phyloP scores from a whole-genome alignment of 1,140 invertebrate genomes.

The Homalodisca vitripennis region DNA sequence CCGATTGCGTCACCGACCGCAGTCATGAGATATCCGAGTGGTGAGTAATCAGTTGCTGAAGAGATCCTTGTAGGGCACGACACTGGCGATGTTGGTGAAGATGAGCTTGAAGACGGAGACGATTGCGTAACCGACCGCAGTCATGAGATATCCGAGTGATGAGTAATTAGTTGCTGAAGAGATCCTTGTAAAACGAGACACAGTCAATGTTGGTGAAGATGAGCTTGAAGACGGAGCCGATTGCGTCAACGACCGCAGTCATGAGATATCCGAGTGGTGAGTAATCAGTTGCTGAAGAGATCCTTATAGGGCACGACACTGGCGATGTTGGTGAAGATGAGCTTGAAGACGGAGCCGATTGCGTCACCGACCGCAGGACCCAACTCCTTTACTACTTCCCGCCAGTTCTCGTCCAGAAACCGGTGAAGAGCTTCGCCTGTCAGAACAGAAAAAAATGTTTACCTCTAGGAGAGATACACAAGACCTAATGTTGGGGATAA shows the following conservation, averaged over 20 bases:
- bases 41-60: too few relatives aligned
- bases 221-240: slow-evolving; percentile 48
- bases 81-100: slow-evolving; percentile 48
- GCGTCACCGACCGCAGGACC: slow-evolving; percentile 49
- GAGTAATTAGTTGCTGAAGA: slow-evolving; percentile 14
- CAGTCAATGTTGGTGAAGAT: slow-evolving; percentile 49
- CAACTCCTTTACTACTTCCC: slow-evolving; percentile 52
- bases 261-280: too few relatives aligned
- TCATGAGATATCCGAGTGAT: too few relatives aligned
- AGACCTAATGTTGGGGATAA: too few relatives aligned
- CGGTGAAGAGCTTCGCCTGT: slow-evolving; percentile 49
- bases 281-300: slow-evolving; percentile 19
- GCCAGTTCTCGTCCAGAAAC: slow-evolving; percentile 59
- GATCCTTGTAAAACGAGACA: slow-evolving; percentile 45
- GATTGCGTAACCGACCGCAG: too few relatives aligned
- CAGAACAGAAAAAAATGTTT: too few relatives aligned
- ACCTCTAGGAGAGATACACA: too few relatives aligned
- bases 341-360: slow-evolving; percentile 49
- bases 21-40: too few relatives aligned
- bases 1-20: too few relatives aligned
- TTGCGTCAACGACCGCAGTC: slow-evolving; percentile 48
- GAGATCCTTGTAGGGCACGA: slow-evolving; percentile 44
- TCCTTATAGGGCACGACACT: slow-evolving; percentile 45
- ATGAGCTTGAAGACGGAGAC: slow-evolving; percentile 49
- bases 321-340: slow-evolving; percentile 49